A percentile compares a stretch with the other conserved stretches of the same genome.
phyloP scores from a whole-genome alignment of 2,888 invertebrate genomes.

The Adela reaumurella region DNA sequence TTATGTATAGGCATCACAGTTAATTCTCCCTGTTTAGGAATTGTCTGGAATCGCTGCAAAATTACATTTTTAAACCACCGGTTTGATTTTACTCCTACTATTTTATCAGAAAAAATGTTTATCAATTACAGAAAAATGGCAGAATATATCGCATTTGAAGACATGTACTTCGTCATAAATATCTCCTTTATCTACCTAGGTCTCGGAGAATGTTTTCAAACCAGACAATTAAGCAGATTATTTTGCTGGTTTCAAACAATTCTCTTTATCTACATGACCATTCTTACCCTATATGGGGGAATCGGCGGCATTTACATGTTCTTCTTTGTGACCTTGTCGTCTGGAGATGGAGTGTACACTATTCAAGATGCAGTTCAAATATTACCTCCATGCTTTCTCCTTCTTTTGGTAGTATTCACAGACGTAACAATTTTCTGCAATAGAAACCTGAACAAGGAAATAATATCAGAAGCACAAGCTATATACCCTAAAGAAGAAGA shows the following conservation, averaged over 20 bases:
- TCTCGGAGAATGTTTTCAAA: background rate
- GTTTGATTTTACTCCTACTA: no score
- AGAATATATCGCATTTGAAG: background rate
- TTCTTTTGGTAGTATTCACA: background rate
- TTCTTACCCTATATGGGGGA: background rate
- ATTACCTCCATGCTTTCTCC: background rate
- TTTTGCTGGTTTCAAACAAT: background rate
- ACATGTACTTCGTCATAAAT: background rate
- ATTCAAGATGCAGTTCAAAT: background rate
- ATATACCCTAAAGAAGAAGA: background rate
- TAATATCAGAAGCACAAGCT: background rate
- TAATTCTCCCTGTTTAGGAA: no score
- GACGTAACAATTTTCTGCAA: background rate
- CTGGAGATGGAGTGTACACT: background rate
- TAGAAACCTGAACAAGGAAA: background rate
- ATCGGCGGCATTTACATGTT: background rate
- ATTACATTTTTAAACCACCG: no score
- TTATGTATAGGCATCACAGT: no score
- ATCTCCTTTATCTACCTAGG: background rate
- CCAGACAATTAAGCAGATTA: background rate
- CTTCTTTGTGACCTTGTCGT: background rate
- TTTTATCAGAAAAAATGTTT: no score
- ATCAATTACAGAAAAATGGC: background rate
- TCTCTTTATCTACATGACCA: background rate
- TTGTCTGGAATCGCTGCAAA: no score